Conservation (phyloP, 2,113 vertebrate genomes). For the Illadopsis cleaveri region DNA sequence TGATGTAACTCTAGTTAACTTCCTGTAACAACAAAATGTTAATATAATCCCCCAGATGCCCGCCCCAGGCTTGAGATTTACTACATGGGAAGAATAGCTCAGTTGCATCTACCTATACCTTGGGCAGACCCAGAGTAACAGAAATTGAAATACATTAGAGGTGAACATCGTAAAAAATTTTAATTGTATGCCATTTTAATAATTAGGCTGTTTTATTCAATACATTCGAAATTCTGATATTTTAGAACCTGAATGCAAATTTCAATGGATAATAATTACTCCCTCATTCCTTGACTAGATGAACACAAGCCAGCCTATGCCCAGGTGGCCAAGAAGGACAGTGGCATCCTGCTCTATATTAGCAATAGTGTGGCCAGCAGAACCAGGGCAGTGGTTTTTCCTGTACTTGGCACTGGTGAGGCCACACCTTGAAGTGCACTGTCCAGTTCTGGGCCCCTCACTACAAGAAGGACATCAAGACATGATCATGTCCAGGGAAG, state of each 20-base stretch:
- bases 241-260: neutral
- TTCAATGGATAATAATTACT: neutral
- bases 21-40: neutral
- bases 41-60: neutral
- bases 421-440: neutral
- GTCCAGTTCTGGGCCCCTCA: neutral
- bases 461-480: no score
- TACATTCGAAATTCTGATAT: neutral
- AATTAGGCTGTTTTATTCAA: neutral
- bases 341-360: neutral
- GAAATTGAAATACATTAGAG: neutral
- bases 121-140: neutral
- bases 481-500: neutral
- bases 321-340: neutral
- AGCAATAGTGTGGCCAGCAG: neutral
- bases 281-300: neutral
- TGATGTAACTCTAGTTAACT: neutral
- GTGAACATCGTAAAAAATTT: neutral
- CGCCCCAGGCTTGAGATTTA: neutral
- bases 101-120: neutral
- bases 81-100: neutral
- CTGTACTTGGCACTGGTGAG: neutral
- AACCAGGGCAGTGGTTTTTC: neutral
- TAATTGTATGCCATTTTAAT: neutral
- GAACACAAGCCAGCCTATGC: neutral